Evolutionary conservation across 2,797 vertebrate genomes (phyloP).

Genomic region (Macrochelys suwanniensis): DNA sequence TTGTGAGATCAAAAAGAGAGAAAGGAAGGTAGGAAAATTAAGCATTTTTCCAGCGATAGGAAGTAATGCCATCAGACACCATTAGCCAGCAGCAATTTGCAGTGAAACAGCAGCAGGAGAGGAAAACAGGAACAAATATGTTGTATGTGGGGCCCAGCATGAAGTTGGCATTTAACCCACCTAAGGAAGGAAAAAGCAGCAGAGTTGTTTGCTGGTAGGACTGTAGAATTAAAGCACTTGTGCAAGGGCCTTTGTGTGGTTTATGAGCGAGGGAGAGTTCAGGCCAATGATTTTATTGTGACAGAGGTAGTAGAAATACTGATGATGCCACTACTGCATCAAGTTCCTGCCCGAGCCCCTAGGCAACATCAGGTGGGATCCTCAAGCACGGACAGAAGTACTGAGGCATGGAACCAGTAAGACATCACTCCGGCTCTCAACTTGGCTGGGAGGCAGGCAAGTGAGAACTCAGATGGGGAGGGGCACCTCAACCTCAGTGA

Average conservation of each 20-base stretch:
- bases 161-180: slow-evolving; percentile 48
- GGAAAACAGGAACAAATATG: slow-evolving; percentile 72
- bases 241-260: background rate
- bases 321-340: background rate
- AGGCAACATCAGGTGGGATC: background rate
- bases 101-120: slow-evolving; percentile 58
- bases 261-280: background rate
- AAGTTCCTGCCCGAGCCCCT: background rate
- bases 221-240: background rate
- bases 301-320: background rate
- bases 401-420: background rate
- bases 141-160: slow-evolving; percentile 52
- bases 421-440: background rate
- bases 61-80: slow-evolving; percentile 51
- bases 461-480: background rate
- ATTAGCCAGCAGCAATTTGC: slow-evolving; percentile 62
- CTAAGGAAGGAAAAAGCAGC: background rate
- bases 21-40: slow-evolving; percentile 55
- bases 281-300: background rate
- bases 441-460: slow-evolving; percentile 2
- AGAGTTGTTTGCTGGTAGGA: slow-evolving; percentile 1
- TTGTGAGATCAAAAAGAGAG: slow-evolving; percentile 77
- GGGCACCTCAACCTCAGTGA: background rate
- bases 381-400: rapidly evolving
- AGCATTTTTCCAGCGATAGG: slow-evolving; percentile 60